Conservation (phyloP, 2,113 vertebrate species). For the Globicephala melas region DNA sequence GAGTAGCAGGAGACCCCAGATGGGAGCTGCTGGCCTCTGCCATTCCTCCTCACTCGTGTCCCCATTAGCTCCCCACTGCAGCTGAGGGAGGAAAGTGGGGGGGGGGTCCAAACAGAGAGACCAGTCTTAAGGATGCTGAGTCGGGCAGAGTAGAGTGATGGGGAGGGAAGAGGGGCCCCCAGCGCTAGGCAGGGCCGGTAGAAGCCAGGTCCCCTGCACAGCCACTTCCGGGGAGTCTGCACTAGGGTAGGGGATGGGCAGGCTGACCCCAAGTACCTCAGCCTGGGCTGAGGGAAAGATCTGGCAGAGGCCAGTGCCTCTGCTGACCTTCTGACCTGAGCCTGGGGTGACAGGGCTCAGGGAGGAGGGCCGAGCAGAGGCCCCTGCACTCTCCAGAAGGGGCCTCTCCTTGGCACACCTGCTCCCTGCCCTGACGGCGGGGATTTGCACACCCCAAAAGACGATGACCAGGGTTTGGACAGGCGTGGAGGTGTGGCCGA, state of each 20-base stretch:
- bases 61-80: background rate
- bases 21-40: background rate
- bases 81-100: background rate
- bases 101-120: background rate
- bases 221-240: background rate
- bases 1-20: background rate
- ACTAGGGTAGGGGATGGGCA: rapidly evolving
- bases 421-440: background rate
- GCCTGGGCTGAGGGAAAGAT: background rate
- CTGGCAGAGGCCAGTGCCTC: background rate
- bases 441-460: background rate
- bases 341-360: background rate
- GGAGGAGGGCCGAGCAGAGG: background rate
- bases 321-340: background rate
- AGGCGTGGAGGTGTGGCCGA: background rate
- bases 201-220: background rate
- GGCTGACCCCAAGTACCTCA: background rate
- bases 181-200: background rate
- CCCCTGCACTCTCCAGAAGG: background rate
- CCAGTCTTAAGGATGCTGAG: background rate
- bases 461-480: background rate
- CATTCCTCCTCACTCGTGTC: background rate
- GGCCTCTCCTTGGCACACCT: background rate
- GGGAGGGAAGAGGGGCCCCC: background rate
- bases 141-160: background rate